These are phyloP conservation scores for Tragulus kanchil DNA, from an alignment of 2,113 vertebrate species.

Conservation along the genomic window DNA sequence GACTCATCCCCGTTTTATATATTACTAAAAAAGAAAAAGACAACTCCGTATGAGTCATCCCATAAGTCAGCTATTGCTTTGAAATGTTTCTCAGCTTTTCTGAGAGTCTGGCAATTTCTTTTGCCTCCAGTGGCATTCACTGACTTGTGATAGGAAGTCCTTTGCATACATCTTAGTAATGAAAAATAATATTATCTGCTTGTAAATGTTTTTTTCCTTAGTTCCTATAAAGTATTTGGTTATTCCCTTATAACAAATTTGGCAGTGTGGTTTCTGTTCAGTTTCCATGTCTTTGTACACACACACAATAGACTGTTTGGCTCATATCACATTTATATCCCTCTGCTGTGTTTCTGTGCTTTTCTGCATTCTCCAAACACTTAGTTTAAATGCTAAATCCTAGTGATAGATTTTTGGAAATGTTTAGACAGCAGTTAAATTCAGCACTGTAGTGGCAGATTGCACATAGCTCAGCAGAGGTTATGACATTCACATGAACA, in stretches of 20 bases:
- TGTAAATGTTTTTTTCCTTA: not conserved
- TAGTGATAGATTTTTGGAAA: not conserved
- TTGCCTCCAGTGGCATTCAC: not conserved
- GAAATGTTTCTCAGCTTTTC: not conserved
- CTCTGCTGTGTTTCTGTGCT: not conserved
- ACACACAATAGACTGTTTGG: not conserved
- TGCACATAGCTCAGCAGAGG: not conserved
- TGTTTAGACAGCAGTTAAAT: not conserved
- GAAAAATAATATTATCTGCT: not conserved
- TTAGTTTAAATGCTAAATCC: not conserved
- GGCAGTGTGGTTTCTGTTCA: not conserved
- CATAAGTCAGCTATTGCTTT: not conserved
- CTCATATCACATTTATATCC: not conserved
- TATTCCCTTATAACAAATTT: not conserved
- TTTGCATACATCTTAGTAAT: not conserved
- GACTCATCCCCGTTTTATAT: not conserved
- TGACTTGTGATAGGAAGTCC: not conserved
- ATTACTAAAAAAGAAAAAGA: not conserved
- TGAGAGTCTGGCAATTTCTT: not conserved
- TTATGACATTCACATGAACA: not conserved
- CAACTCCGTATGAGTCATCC: not conserved
- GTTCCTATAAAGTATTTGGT: not conserved
- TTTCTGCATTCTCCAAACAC: not conserved
- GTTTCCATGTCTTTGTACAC: not conserved
- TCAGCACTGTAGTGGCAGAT: not conserved